Conservation (phyloP, 2,113 vertebrate species). For the Steatornis caripensis region DNA sequence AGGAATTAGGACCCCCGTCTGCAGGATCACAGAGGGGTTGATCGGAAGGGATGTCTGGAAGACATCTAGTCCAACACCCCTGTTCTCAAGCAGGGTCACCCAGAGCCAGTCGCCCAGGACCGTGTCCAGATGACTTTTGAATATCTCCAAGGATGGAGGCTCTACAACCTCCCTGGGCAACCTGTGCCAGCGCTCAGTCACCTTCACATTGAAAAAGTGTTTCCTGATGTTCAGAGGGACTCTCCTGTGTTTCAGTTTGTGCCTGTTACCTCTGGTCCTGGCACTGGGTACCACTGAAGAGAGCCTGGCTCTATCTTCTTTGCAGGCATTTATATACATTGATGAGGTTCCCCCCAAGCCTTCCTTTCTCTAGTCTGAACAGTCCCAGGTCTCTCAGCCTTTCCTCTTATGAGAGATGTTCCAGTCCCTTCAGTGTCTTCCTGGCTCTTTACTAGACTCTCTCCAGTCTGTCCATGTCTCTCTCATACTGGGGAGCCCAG, state of each 20-base stretch:
- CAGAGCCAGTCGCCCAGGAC: not conserved
- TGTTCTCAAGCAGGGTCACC: not conserved
- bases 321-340: not conserved
- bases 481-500: not conserved
- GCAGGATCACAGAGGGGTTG: not conserved
- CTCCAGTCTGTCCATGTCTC: not conserved
- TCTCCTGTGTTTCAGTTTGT: not conserved
- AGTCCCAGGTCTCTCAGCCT: not conserved
- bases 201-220: not conserved
- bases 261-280: not conserved
- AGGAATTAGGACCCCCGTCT: not conserved
- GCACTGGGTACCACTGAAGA: not conserved
- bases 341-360: not conserved
- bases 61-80: not conserved
- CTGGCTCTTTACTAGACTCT: not conserved
- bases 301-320: not conserved
- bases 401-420: not conserved
- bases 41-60: not conserved
- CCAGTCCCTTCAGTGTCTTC: not conserved
- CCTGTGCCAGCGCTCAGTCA: not conserved
- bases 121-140: not conserved
- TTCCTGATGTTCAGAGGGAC: not conserved
- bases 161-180: not conserved
- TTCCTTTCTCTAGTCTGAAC: not conserved
- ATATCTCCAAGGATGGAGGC: not conserved